Evolutionary conservation across 2,888 invertebrate genomes (phyloP), one percentile per base, ranked within the genome.

Genomic region (Patella ulyssiponensis): DNA sequence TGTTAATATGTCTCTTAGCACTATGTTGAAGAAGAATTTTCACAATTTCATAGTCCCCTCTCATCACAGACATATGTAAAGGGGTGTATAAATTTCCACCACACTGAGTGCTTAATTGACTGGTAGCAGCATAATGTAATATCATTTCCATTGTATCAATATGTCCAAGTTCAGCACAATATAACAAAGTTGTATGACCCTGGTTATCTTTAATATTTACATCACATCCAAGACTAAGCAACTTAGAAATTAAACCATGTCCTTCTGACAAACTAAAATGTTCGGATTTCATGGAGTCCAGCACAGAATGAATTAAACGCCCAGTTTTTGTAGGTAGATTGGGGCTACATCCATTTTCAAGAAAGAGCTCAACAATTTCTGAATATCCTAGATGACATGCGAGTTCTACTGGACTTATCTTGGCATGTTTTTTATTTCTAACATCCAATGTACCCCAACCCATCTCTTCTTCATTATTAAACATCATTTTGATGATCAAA

Each of bases 281-380:
- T 4, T 78, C 53, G 3, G 84, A 79, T 69, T 85, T 84, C 51
- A 86, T 76, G 1, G 80, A 78, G 17, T 83, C 81, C 4, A 85
- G 71, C 11, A 86, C 82, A 14, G 86, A 79, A 69, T 86, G 86
- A 44, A 86, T 81, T 33, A 86, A 77, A n/a, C 85, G 82, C 2
- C 86, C 86, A 44, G 80, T 78, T 14, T 81, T 81, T 15, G 86
- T 86, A 5, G 86, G 86, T n/a, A 86, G 77, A 74, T 86, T 85
- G 17, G 86, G 82, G 75, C 86, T 86, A 75, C 86, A 86, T 9
- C 86, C 86, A 77, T 86, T 84, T 12, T 83, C 79, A 12, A 86
- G 71, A 64, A 85, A 86, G 53, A 86, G 51, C 33, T 83, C 74
- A 3, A 86, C 80, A 51, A 84, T 81, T 71, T 85, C 82, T 12